A percentile compares a stretch with the other conserved stretches of the same genome.
phyloP scores from a whole-genome alignment of 2,113 vertebrate genomes.

The Tragelaphus buxtoni region DNA sequence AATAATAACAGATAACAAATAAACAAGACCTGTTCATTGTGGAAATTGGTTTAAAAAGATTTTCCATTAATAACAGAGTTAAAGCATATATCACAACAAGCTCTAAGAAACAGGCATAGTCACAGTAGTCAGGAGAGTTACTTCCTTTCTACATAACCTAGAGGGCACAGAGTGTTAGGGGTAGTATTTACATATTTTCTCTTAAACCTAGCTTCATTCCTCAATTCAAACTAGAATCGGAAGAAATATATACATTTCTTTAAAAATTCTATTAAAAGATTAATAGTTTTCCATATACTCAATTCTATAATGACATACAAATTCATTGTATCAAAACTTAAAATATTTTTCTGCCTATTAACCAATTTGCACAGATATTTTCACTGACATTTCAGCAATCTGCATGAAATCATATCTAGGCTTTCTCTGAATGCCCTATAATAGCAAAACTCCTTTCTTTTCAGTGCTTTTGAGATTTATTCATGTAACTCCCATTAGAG shows the following conservation, averaged over 20 bases:
- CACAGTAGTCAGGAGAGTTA: background rate
- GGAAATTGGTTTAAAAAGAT: background rate
- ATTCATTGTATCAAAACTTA: slow-evolving; percentile 13
- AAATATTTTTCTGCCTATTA: background rate
- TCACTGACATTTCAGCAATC: background rate
- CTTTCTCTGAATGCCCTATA: background rate
- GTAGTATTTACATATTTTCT: background rate
- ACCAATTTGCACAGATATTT: background rate
- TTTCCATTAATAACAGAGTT: background rate
- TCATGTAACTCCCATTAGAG: slow-evolving; percentile 70
- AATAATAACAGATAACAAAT: background rate
- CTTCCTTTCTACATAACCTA: background rate
- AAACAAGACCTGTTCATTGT: background rate
- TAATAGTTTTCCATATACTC: background rate
- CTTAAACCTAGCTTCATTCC: background rate
- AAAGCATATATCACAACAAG: background rate
- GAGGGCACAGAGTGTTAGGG: background rate
- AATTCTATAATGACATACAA: background rate
- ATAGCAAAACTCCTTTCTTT: slow-evolving; percentile 27
- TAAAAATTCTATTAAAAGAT: background rate
- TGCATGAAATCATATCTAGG: background rate
- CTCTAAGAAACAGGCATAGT: background rate
- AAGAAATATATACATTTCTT: background rate
- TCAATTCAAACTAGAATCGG: background rate
- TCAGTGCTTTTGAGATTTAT: slow-evolving; percentile 67